Base-by-base conservation (phyloP, 2,888 invertebrate species). In the Eremobia ochroleuca region DNA sequence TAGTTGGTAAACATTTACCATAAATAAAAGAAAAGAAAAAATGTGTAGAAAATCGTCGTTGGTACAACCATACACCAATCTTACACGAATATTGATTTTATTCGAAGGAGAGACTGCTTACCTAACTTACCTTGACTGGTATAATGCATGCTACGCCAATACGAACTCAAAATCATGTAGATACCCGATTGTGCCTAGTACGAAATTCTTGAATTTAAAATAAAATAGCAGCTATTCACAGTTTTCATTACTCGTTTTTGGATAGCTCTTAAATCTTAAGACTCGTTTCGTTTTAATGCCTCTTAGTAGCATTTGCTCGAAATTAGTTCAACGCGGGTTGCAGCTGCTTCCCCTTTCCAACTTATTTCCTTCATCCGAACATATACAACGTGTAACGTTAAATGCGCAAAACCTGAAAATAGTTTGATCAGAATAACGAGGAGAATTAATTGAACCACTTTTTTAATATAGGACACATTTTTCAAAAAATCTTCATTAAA, bases 21-120 rank as follows among this genome's bases (percentile, higher is more conserved):
- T n/a, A n/a, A n/a, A n/a, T n/a, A n/a, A n/a, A n/a, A n/a, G n/a
- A n/a, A n/a, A n/a, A n/a, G n/a, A n/a, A 2, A 59, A 11, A 61
- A 34, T 2, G 6, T 37, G 37, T 15, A 49, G 15, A 49, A 71
- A 25, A 52, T 49, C n/a, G 37, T 49, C 28, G 25, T 31, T 58
- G 18, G 59, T 34, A 65, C 25, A 28, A 72, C 9, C 21, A 55
- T 34, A 68, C 9, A 69, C 37, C 6, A 79, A 65, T 52, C 40
- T 43, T 37, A 65, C 28, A 66, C 28, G 15, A 59, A 73, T 83
- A 75, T 84, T 84, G 81, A 84, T 84, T 81, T 65, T 71, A 77
- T 76, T 83, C 18, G 71, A 72, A 67, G 71, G 64, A 71, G 49
- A 55, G 52, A 28, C 70, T 52, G 52, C 8, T 73, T 71, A 64